phyloP scores from a whole-genome alignment of 2,113 vertebrate genomes.

The Kryptolebias marmoratus region DNA sequence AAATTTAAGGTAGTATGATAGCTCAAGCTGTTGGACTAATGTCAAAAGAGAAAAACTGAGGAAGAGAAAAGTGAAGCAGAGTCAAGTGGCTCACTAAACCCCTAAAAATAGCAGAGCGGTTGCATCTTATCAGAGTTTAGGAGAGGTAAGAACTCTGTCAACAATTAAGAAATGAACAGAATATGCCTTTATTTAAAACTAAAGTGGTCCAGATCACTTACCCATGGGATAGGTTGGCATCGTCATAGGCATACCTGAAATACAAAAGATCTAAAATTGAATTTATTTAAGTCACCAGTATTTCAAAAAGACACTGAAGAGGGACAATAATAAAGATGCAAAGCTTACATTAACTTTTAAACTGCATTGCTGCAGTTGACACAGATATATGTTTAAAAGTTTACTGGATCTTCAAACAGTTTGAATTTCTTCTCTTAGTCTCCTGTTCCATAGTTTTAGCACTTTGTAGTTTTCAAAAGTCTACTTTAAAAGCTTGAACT shows the following conservation, averaged over 20 bases:
- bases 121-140: too few relatives aligned
- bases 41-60: not conserved
- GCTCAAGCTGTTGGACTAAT: too few relatives aligned
- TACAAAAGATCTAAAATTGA: conserved; percentile 1
- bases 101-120: too few relatives aligned
- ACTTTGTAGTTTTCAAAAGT: too few relatives aligned
- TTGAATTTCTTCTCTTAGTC: not conserved
- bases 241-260: conserved; percentile 75
- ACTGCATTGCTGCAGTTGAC: not conserved
- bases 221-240: conserved; percentile 78
- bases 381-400: too few relatives aligned
- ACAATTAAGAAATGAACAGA: too few relatives aligned
- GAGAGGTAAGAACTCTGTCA: too few relatives aligned
- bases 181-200: not conserved
- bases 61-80: not conserved
- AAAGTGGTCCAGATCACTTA: conserved; percentile 43
- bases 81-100: not conserved
- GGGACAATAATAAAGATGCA: not conserved
- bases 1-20: too few relatives aligned
- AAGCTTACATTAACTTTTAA: not conserved
- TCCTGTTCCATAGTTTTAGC: not conserved
- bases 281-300: not conserved
- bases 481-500: too few relatives aligned
- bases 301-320: not conserved
- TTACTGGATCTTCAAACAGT: not conserved